Base-by-base conservation (phyloP, 2,113 vertebrate genomes). In the Nycticryphes semicollaris region DNA sequence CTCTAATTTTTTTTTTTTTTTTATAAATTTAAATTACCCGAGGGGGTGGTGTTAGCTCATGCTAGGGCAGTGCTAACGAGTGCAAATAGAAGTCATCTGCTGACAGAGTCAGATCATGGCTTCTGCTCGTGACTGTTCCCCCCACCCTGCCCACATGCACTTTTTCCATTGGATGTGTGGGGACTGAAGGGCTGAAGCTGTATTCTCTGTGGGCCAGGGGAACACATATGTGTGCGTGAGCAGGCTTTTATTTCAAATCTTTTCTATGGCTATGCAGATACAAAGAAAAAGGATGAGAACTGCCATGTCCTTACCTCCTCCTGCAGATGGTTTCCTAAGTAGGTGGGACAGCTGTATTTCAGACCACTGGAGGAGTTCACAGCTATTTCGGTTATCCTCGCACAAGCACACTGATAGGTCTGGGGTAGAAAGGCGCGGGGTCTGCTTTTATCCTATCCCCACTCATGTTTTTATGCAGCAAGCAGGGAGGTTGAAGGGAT, bases 1-100 rank as follows among this genome's bases (percentile, higher is more conserved):
- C 37, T 84, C 12, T 39, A 72, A n/a, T n/a, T n/a, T n/a, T 24
- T 79, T 4, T 85, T 81, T 90, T 79, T 67, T 92, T 89, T 81
- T 93, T 94, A 94, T 97, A 98, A 98, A 98, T 98, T 97, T 98
- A 98, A 98, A 98, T 98, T 98, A 98, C 98, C 97, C 97, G 67
- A 98, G 98, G 98, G 98, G 97, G 97, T 97, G 98, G 98, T 95
- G 96, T 97, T 96, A 98, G 98, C 98, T 97, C 97, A 97, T 33
- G 97, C 98, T 97, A 98, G 97, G 95, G 97, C 97, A 96, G 96
- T 97, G 97, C 96, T 98, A 98, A 98, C 89, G 95, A 98, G 98
- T 97, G 97, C 97, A 98, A 98, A 98, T 97, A 97, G 97, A 98
- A 98, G 98, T 98, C 98, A 96, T 97, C 94, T 98, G 97, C 98